These are phyloP conservation scores for Irena cyanogastra DNA, from an alignment of 2,113 vertebrate genomes.

Conservation along the genomic window DNA sequence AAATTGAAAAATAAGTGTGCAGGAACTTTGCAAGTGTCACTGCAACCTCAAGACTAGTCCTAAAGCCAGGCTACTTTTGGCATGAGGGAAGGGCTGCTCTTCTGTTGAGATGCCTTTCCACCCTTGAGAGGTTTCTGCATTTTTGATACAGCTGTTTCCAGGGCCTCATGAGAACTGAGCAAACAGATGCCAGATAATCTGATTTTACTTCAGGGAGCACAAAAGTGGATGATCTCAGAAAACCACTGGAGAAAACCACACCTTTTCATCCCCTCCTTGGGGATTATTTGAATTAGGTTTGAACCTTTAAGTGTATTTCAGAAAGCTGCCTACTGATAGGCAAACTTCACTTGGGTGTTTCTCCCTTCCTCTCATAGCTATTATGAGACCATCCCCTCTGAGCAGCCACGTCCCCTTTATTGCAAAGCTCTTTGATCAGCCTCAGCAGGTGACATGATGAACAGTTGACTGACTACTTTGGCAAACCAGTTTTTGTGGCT, in stretches of 20 bases:
- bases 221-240: not conserved
- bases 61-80: not conserved
- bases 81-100: not conserved
- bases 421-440: not conserved
- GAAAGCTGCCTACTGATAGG: not conserved
- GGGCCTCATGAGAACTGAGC: not conserved
- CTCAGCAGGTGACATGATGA: not conserved
- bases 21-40: not conserved
- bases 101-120: not conserved
- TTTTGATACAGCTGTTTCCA: conserved; percentile 24
- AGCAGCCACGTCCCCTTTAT: not conserved
- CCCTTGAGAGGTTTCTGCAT: conserved; percentile 14
- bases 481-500: not conserved
- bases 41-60: not conserved
- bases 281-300: not conserved
- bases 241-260: not conserved
- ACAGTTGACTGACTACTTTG: not conserved
- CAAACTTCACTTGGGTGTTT: not conserved
- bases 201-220: not conserved
- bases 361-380: not conserved
- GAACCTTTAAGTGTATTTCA: not conserved
- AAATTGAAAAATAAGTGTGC: not conserved
- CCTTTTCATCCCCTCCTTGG: not conserved
- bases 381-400: not conserved
- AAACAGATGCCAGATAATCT: not conserved